Conservation (phyloP, 2,888 invertebrate species). For the Antheraea yamamai region DNA sequence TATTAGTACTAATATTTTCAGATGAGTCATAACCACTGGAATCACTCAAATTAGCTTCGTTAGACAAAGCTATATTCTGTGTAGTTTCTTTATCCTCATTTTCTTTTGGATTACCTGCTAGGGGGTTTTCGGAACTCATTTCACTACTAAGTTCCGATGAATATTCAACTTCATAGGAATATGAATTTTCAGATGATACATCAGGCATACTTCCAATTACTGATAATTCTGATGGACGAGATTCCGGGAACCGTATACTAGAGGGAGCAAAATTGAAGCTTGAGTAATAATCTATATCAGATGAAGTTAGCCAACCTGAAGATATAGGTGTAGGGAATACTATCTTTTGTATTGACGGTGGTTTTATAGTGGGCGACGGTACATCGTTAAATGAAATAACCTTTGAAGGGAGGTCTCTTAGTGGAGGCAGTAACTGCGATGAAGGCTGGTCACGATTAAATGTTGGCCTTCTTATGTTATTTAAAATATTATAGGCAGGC, state of each 20-base stretch:
- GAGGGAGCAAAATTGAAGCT: conserved; percentile 68
- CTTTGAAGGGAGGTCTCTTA: conserved; percentile 54
- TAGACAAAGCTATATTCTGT: conserved; percentile 36
- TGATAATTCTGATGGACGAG: conserved; percentile 42
- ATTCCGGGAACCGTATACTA: conserved; percentile 59
- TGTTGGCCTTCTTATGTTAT: conserved; percentile 64
- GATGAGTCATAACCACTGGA: conserved; percentile 49
- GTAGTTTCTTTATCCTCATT: conserved; percentile 46
- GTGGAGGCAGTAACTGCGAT: conserved; percentile 67
- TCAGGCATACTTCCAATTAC: conserved; percentile 41
- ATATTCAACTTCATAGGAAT: conserved; percentile 56
- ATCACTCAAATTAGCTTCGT: conserved; percentile 40
- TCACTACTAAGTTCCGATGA: conserved; percentile 54
- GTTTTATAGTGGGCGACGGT: conserved; percentile 39
- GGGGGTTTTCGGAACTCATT: conserved; percentile 46
- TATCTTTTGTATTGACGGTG: conserved; percentile 49
- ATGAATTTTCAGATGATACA: conserved; percentile 48
- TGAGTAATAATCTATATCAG: conserved; percentile 69
- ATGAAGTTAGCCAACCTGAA: conserved; percentile 74
- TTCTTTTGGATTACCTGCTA: conserved; percentile 40
- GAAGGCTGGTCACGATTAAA: conserved; percentile 67
- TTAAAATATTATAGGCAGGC: conserved; percentile 65
- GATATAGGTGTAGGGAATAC: conserved; percentile 73
- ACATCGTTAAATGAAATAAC: conserved; percentile 43
- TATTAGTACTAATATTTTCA: conserved; percentile 56